Evolutionary conservation across 2,113 vertebrate genomes (phyloP).

Genomic region (Cyprinodon tularosa): DNA sequence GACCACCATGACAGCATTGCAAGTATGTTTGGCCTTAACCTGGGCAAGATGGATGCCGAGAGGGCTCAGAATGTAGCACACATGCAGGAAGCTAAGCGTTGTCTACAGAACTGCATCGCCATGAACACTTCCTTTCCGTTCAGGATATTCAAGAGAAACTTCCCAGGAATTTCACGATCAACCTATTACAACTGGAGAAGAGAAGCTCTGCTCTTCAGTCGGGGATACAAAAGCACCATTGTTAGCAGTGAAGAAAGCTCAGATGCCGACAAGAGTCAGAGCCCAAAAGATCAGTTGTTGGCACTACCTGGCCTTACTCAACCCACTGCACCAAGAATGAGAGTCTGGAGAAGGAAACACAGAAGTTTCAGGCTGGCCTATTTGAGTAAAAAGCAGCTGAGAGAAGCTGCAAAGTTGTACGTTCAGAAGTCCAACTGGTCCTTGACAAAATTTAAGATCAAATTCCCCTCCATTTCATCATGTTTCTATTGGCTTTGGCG

Average conservation of each 20-base stretch:
- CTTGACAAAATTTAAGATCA: slow-evolving; percentile 87
- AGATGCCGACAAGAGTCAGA: slow-evolving; percentile 74
- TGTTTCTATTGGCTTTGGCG: slow-evolving; percentile 92
- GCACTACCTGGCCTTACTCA: slow-evolving; percentile 19
- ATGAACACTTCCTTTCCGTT: slow-evolving; percentile 90
- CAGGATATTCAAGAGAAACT: slow-evolving; percentile 90
- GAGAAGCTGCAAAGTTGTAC: slow-evolving; percentile 82
- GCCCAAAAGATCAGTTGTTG: slow-evolving; percentile 58
- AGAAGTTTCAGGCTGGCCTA: slow-evolving; percentile 71
- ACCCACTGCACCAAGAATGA: slow-evolving; percentile 36
- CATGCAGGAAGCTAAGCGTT: slow-evolving; percentile 93
- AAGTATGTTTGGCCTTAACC: slow-evolving; percentile 64
- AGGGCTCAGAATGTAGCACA: slow-evolving; percentile 76
- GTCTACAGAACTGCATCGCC: slow-evolving; percentile 90
- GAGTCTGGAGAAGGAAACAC: slow-evolving; percentile 59
- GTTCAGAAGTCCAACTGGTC: slow-evolving; percentile 84
- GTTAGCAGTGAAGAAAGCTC: slow-evolving; percentile 77
- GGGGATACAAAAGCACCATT: slow-evolving; percentile 78
- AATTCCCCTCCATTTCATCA: slow-evolving; percentile 85
- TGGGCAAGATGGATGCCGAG: slow-evolving; percentile 71
- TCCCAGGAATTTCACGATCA: slow-evolving; percentile 93
- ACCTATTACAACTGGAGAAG: slow-evolving; percentile 98
- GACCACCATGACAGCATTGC: slow-evolving; percentile 66
- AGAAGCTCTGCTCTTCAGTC: slow-evolving; percentile 87
- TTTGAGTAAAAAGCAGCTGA: slow-evolving; percentile 82